Conservation (phyloP, 1,140 invertebrate genomes). For the Leptinotarsa undecemlineata region DNA sequence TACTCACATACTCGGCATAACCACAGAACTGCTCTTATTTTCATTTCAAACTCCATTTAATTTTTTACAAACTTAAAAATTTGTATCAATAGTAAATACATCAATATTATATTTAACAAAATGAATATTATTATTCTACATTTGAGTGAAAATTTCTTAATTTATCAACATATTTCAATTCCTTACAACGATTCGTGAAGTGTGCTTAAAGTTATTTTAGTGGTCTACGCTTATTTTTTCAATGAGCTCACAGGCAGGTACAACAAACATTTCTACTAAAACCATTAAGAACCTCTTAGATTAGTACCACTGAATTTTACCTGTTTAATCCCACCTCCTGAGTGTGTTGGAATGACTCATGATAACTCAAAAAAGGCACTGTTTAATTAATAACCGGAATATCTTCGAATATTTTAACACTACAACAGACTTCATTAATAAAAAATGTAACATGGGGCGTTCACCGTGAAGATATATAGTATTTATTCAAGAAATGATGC, state of each 20-base stretch:
- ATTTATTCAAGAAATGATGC: constrained; percentile 43
- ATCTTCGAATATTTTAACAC: constrained; percentile 48
- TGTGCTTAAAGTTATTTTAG: no score
- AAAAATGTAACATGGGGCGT: constrained; percentile 38
- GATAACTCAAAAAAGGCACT: constrained; percentile 37
- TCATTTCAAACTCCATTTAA: no score
- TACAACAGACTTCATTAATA: constrained; percentile 42
- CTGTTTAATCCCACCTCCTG: constrained; percentile 1
- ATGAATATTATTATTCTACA: no score
- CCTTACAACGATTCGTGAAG: no score
- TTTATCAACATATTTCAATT: no score
- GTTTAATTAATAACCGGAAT: constrained; percentile 48
- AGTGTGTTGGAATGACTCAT: constrained; percentile 33
- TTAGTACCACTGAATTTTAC: not conserved
- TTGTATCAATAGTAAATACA: no score
- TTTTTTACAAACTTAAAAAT: no score
- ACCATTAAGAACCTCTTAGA: not conserved
- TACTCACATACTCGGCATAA: no score
- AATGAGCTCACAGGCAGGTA: not conserved
- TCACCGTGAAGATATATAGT: constrained; percentile 37
- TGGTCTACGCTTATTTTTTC: not conserved
- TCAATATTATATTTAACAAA: no score
- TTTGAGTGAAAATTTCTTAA: no score
- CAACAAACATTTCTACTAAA: not conserved
- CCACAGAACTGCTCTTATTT: no score